Conservation (phyloP, 2,888 invertebrate species). For the Trachelus stipa region DNA sequence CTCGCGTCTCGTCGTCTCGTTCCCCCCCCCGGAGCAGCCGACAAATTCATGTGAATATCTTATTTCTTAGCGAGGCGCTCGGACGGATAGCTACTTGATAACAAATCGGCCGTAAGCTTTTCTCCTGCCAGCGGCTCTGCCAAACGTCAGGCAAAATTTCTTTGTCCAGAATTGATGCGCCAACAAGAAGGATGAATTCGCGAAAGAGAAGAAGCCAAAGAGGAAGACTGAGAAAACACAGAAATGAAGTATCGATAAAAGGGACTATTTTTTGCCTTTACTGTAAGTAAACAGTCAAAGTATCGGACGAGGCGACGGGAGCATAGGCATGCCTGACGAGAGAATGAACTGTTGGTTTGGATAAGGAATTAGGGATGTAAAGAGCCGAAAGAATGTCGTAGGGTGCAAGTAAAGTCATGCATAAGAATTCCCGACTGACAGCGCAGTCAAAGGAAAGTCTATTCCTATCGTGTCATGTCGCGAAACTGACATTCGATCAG, state of each 20-base stretch:
- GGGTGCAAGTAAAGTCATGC: too few relatives aligned
- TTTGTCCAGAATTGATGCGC: not conserved
- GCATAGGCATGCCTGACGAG: not conserved
- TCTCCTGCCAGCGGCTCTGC: not conserved
- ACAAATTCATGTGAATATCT: constrained; percentile 28
- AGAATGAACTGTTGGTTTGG: too few relatives aligned
- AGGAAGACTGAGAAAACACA: not conserved
- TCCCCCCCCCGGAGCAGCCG: constrained; percentile 11
- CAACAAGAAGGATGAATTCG: not conserved
- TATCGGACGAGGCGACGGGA: too few relatives aligned
- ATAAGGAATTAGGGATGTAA: too few relatives aligned
- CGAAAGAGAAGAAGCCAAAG: not conserved
- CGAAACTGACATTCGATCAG: too few relatives aligned
- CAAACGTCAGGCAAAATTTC: not conserved
- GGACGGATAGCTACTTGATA: constrained; percentile 30
- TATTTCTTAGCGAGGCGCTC: constrained; percentile 21
- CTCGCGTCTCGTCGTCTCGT: constrained; percentile 6
- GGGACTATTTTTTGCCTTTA: too few relatives aligned
- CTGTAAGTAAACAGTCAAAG: too few relatives aligned
- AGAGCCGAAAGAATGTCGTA: too few relatives aligned
- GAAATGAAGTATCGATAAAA: not conserved
- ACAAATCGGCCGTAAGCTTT: constrained; percentile 28
- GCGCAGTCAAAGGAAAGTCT: too few relatives aligned
- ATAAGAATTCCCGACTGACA: too few relatives aligned
- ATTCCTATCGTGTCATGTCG: too few relatives aligned